phyloP scores from a whole-genome alignment of 2,113 vertebrate genomes.

The Crotalus helleri region DNA sequence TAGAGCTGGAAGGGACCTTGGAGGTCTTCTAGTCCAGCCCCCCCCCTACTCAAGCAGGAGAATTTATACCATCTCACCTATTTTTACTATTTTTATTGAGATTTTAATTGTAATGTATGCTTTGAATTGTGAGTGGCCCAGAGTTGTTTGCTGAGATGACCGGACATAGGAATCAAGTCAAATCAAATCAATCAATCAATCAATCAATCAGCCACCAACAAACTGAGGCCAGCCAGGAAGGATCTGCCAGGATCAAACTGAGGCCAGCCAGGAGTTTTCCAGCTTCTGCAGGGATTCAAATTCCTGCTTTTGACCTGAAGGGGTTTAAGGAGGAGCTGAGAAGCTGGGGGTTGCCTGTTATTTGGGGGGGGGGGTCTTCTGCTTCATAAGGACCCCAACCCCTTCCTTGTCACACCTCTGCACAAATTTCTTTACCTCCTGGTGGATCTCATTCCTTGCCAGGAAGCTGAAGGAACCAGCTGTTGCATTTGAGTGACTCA shows the following conservation, averaged over 20 bases:
- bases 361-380: not conserved
- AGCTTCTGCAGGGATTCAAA: not conserved
- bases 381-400: not conserved
- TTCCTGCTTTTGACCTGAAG: not conserved
- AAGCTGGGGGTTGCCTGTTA: not conserved
- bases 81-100: not conserved
- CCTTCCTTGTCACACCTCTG: not conserved
- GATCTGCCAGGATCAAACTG: too few species aligned
- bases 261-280: not conserved
- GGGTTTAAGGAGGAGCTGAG: not conserved
- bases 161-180: too few species aligned
- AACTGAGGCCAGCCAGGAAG: too few species aligned
- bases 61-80: too few species aligned
- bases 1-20: too few species aligned
- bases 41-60: too few species aligned
- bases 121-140: not conserved
- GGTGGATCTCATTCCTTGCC: not conserved
- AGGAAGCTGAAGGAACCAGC: not conserved
- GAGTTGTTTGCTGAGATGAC: too few species aligned
- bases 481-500: not conserved
- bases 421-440: not conserved
- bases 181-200: too few species aligned
- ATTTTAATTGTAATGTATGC: not conserved
- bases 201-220: too few species aligned
- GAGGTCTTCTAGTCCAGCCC: too few species aligned